phyloP scores from a whole-genome alignment of 2,797 vertebrate species.

The Spheniscus humboldti region DNA sequence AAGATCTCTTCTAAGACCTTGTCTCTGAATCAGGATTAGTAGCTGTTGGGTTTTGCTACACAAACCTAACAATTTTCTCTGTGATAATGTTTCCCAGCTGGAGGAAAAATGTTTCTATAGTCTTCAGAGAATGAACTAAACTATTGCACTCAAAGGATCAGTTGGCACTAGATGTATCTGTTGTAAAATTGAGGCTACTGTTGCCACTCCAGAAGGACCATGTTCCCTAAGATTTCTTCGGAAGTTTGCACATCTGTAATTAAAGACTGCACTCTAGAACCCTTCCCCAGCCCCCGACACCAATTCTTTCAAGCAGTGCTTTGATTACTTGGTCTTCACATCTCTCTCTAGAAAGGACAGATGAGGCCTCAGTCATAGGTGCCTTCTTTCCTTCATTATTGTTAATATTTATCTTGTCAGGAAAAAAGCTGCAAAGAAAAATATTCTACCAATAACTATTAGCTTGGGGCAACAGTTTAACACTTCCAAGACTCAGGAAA shows the following conservation, averaged over 20 bases:
- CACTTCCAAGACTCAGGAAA: not conserved
- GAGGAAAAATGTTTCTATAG: not conserved
- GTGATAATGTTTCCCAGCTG: slow-evolving; percentile 16
- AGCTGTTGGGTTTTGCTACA: slow-evolving; percentile 13
- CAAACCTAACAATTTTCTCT: not conserved
- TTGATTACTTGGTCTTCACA: not conserved
- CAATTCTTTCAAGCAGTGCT: not conserved
- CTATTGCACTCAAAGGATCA: not conserved
- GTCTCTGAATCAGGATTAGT: not conserved
- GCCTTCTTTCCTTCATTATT: not conserved
- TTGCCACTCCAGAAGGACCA: not conserved
- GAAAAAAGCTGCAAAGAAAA: not conserved
- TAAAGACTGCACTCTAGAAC: not conserved
- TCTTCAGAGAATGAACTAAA: not conserved
- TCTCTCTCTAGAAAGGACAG: not conserved
- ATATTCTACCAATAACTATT: not conserved
- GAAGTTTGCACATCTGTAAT: not conserved
- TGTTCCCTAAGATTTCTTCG: not conserved
- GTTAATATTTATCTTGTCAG: not conserved
- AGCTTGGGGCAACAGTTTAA: not conserved
- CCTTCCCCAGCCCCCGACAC: not conserved
- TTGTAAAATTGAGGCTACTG: not conserved
- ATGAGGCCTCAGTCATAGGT: not conserved
- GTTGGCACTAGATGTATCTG: not conserved
- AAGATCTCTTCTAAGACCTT: not conserved